phyloP scores from a whole-genome alignment of 2,113 vertebrate species.

The Nymphicus hollandicus region DNA sequence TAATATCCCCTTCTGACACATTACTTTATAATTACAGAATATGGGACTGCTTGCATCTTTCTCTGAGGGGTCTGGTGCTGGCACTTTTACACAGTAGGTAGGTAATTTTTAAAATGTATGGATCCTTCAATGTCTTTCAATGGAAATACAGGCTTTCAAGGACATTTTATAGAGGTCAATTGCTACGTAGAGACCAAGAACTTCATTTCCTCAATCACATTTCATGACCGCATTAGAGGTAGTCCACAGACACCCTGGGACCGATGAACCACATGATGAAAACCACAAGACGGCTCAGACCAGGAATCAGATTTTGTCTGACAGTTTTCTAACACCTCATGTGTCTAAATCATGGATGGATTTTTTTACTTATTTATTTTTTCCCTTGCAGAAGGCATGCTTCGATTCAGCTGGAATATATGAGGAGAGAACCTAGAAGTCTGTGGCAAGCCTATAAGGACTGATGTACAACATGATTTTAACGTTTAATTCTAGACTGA shows the following conservation, averaged over 20 bases:
- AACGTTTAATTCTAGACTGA: background rate
- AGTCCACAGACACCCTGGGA: background rate
- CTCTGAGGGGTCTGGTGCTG: background rate
- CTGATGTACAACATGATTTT: background rate
- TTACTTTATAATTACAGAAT: constrained; percentile 7
- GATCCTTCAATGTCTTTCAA: background rate
- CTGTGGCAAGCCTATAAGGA: background rate
- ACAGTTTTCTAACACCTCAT: background rate
- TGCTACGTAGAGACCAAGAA: constrained; percentile 6
- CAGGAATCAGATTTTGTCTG: background rate
- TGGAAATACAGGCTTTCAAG: background rate
- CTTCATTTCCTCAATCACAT: background rate
- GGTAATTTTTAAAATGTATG: constrained; percentile 20
- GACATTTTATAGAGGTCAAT: constrained; percentile 4
- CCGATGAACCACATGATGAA: background rate
- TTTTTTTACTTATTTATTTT: background rate
- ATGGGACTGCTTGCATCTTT: background rate
- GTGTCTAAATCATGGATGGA: background rate
- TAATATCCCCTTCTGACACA: background rate
- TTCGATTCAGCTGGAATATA: background rate
- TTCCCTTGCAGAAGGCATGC: background rate
- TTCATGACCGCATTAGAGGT: background rate
- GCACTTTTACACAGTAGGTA: background rate
- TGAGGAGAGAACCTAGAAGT: background rate
- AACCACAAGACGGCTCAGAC: background rate